These are phyloP conservation scores for Strigamia crassipes DNA, from an alignment of 2,888 invertebrate species.

Conservation along the genomic window DNA sequence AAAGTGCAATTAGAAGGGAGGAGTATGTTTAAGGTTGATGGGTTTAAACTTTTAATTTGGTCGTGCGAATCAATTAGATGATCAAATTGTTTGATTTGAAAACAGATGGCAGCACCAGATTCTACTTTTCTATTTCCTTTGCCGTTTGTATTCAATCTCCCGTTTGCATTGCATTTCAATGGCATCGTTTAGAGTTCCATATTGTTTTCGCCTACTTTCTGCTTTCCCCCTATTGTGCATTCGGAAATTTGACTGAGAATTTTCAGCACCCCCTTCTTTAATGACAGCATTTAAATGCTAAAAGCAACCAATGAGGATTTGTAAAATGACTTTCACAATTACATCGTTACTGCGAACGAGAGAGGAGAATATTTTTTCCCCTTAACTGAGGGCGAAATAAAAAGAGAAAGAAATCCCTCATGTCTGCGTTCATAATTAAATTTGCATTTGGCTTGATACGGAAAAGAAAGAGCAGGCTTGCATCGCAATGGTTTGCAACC, in stretches of 20 bases:
- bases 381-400: constrained; percentile 27
- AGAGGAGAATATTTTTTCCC: constrained; percentile 27
- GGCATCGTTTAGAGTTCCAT: constrained; percentile 12
- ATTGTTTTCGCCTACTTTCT: constrained; percentile 26
- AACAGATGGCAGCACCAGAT: constrained; percentile 32
- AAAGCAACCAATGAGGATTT: constrained; percentile 40
- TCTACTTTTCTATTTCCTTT: constrained; percentile 17
- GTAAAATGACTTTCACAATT: constrained; percentile 42
- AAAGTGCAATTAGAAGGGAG: background rate
- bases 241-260: constrained; percentile 42
- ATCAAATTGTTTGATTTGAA: constrained; percentile 29
- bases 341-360: constrained; percentile 38
- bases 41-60: constrained; percentile 39
- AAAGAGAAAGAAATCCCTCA: constrained; percentile 31
- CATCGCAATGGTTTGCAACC: constrained; percentile 15
- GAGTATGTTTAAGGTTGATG: background rate
- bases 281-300: constrained; percentile 35
- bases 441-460: constrained; percentile 33
- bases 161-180: constrained; percentile 19
- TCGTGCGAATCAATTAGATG: constrained; percentile 2
- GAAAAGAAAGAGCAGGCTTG: constrained; percentile 4
- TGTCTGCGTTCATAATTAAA: constrained; percentile 32
- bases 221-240: constrained; percentile 15
- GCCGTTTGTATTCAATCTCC: constrained; percentile 2
- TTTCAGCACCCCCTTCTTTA: constrained; percentile 1